phyloP scores from a whole-genome alignment of 92 coral and sea anemone species.

The Parazoanthus swiftii region DNA sequence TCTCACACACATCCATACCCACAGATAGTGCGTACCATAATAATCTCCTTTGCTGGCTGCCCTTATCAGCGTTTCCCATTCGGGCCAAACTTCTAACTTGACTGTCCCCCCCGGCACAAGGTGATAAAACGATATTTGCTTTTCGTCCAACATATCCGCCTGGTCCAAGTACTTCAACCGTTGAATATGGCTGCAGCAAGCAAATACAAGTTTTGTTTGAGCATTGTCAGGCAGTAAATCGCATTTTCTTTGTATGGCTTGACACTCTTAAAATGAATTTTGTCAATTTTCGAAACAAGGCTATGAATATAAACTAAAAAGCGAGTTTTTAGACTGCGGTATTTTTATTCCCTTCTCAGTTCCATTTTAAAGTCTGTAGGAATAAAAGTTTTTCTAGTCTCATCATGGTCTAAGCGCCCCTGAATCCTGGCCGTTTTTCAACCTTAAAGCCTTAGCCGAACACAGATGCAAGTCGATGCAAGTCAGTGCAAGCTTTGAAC shows the following conservation, averaged over 20 bases:
- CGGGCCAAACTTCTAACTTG: constrained; percentile 79
- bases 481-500: too few species aligned
- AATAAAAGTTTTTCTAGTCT: too few species aligned
- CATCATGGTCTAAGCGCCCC: too few species aligned
- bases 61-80: constrained; percentile 67
- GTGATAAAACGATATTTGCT: constrained; percentile 67
- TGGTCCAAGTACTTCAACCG: constrained; percentile 87
- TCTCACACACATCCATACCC: neutral
- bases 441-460: too few species aligned
- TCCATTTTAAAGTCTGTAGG: too few species aligned
- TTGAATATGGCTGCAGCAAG: constrained; percentile 67
- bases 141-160: constrained; percentile 75
- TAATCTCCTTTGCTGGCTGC: constrained; percentile 88
- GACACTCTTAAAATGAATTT: neutral
- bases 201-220: neutral
- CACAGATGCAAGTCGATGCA: too few species aligned
- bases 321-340: too few species aligned
- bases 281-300: too few species aligned
- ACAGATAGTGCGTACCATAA: constrained; percentile 52
- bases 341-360: too few species aligned
- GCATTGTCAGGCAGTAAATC: neutral
- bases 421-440: too few species aligned
- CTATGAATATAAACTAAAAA: too few species aligned
- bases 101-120: constrained; percentile 78
- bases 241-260: neutral